Base-by-base conservation (phyloP, 2,797 vertebrate species). In the Characodon lateralis region DNA sequence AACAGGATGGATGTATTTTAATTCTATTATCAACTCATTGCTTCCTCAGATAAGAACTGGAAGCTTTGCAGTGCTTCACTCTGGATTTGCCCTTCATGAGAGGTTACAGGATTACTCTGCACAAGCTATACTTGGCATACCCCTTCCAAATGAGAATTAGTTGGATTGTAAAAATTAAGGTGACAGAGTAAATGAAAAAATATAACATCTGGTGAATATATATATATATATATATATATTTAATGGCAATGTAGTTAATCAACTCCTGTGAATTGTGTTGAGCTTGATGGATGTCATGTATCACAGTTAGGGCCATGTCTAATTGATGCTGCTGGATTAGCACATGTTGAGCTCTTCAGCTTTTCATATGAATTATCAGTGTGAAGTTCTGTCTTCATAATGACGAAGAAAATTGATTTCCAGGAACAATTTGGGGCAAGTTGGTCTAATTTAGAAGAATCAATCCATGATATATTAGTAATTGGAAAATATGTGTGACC, bases 21-120 rank as follows among this genome's bases (percentile, higher is more conserved):
- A 43, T 74, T 80, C 78, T 35, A 55, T 83, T 63, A 88, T 85
- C 83, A 83, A 82, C 78, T 88, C 81, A 88, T 72, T 63, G 66
- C 50, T 74, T 75, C n/a, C 83, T 78, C 31, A 6, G 65, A 59
- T 28, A 63, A 56, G 72, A 86, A 16, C 26, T 78, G 24, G 8
- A 51, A 71, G 70, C 55, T 76, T 46, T 72, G 16, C 74, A 76
- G 50, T 5, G 26, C 3, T 39, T 66, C 78, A 87, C 41, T 79
- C n/a, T 3, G 2, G 10, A 46, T 39, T 68, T 77, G 68, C 0
- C 20, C 55, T 28, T 76, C 0, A 83, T 46, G 73, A 81, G 71
- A 41, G 6, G 9, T 16, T 65, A 71, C 6, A 26, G 14, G 59
- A 76, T 85, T 13, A 73, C 41, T 46, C 8, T 39, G 26, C 24